phyloP scores from a whole-genome alignment of 2,888 invertebrate genomes.

The Eledone cirrhosa region DNA sequence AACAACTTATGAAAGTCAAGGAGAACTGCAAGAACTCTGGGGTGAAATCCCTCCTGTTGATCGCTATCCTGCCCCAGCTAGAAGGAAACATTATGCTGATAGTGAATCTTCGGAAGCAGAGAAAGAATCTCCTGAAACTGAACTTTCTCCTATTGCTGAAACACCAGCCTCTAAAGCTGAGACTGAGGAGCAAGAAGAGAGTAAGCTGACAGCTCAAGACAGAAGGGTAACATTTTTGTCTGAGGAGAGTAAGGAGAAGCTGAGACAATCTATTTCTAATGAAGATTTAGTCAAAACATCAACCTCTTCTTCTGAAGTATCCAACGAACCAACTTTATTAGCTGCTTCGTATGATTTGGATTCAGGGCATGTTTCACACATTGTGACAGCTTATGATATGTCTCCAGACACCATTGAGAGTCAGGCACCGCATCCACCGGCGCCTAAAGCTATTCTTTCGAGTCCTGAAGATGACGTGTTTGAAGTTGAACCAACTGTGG shows the following conservation, averaged over 20 bases:
- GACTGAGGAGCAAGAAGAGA: constrained; percentile 45
- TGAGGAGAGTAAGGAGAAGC: constrained; percentile 42
- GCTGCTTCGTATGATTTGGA: constrained; percentile 84
- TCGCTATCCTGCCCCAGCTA: constrained; percentile 52
- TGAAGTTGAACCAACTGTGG: constrained; percentile 62
- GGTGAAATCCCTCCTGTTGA: constrained; percentile 38
- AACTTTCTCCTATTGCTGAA: constrained; percentile 59
- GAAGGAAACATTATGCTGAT: constrained; percentile 51
- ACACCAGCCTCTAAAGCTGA: constrained; percentile 45
- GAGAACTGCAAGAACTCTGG: constrained; percentile 43
- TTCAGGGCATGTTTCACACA: constrained; percentile 67
- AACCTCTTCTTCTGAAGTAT: constrained; percentile 81
- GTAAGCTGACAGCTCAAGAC: constrained; percentile 39
- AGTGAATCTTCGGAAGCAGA: constrained; percentile 60
- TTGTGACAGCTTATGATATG: constrained; percentile 63
- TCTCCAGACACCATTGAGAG: constrained; percentile 65
- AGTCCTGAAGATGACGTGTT: constrained; percentile 68
- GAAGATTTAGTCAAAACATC: constrained; percentile 62
- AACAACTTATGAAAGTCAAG: constrained; percentile 49
- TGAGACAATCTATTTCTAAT: constrained; percentile 51
- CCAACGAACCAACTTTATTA: constrained; percentile 83
- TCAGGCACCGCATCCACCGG: constrained; percentile 72
- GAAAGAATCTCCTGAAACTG: constrained; percentile 58
- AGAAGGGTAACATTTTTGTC: constrained; percentile 57
- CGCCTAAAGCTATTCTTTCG: constrained; percentile 62